Percentiles rank a stretch among this genome's conserved stretches.
Conservation (phyloP, 1,140 invertebrate species). For the Ooceraea biroi region DNA sequence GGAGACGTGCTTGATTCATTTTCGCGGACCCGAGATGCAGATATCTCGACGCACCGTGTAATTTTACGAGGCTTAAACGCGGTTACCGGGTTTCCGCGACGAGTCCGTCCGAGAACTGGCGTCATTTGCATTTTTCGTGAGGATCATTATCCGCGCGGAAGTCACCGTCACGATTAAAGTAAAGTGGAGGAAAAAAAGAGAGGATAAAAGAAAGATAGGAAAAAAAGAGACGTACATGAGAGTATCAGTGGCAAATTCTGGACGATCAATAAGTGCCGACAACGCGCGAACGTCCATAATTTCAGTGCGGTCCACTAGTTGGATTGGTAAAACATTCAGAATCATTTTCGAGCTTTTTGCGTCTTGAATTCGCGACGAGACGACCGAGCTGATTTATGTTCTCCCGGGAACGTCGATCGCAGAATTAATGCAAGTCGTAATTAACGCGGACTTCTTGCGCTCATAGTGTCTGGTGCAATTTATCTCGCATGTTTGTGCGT, state of each 20-base stretch:
- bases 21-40: background rate
- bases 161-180: conserved; percentile 23
- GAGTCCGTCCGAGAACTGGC: conserved; percentile 21
- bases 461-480: background rate
- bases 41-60: conserved; percentile 35
- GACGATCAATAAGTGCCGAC: conserved; percentile 29
- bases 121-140: conserved; percentile 55
- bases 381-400: background rate
- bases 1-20: conserved; percentile 31
- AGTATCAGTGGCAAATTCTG: conserved; percentile 13
- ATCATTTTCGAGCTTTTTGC: background rate
- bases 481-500: background rate
- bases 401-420: background rate
- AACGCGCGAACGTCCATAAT: conserved; percentile 20
- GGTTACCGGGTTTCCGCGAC: conserved; percentile 48
- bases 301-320: background rate
- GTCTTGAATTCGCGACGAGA: background rate
- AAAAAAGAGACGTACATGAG: background rate
- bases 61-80: conserved; percentile 50
- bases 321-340: conserved; percentile 12
- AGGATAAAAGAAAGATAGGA: too few species aligned
- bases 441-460: background rate
- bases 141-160: conserved; percentile 40
- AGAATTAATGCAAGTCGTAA: conserved; percentile 21
- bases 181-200: background rate